Base-by-base conservation (phyloP, 2,797 vertebrate species). In the Catamblyrhynchus diadema region DNA sequence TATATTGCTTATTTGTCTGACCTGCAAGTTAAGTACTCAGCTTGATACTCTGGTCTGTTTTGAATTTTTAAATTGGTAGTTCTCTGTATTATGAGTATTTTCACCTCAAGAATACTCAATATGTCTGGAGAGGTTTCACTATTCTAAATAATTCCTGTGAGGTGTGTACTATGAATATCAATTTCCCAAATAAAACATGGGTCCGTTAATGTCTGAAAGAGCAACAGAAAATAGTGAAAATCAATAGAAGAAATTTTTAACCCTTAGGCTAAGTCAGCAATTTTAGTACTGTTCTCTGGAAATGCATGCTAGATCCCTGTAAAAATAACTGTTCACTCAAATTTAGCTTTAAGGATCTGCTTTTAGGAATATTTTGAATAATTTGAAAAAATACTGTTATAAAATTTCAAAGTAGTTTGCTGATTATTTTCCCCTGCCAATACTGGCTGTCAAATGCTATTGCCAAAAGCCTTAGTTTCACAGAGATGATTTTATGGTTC, bases 111-210 rank as follows among this genome's bases (percentile, higher is more conserved):
- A 91, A 51, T 66, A 90, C 30, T 80, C 59, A 86, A 47, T 41
- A 81, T 27, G 44, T 94, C 77, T 72, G 78, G 42, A 91, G 74
- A 97, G 6, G 53, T 86, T 86, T 88, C 39, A 60, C 25, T 90
- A 41, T 47, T 88, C 67, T 91, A 94, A 96, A 72, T 94, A 74
- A 88, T 81, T 96, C 60, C 79, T 81, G 54, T 81, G 62, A 93
- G 47, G 47, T 78, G 33, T 59, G 88, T 94, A 85, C 67, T 83
- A 19, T 70, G 87, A 95, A 74, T 93, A 95, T 91, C 75, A 91
- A 84, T 97, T 97, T 90, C 84, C 86, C 50, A 90, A 93, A 69
- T 57, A 78, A 7, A 33, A 88, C 69, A 77, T 30, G 17, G 59
- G 56, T 88, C 74, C 69, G 20, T 81, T 83, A 78, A 67, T 73